Evolutionary conservation across 2,888 invertebrate genomes (phyloP), one percentile per base, ranked within the genome.

Genomic region (Melanotus villosus): DNA sequence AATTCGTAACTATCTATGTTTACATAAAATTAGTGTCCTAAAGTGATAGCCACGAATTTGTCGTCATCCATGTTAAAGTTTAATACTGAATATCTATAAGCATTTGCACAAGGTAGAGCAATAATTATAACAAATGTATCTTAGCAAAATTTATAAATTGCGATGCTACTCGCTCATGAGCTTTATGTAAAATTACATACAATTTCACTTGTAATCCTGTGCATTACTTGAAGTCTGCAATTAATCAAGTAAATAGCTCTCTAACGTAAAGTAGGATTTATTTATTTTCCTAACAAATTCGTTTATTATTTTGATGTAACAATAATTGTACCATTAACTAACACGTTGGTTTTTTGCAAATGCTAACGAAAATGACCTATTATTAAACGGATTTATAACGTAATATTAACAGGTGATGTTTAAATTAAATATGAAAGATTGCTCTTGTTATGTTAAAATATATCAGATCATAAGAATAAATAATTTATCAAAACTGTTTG

Each of bases 71-170:
- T 36, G 38, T 47, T 65, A 18, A 47, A 59, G 38, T 56, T 60
- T 52, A 52, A 63, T 41, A 54, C 41, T 19, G 30, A 63, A 21
- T 36, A 41, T 52, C 43, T 52, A 18, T 58, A 58, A 65, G 45
- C 43, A 64, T 52, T 64, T 64, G 68, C 68, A 68, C 68, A 68
- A 58, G 19, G 58, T 64, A 59, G 64, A 68, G 68, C 68, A 68
- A 68, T 68, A 68, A 68, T 52, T 50, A 63, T 57, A 56, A 41
- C 41, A 32, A 30, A 64, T 54, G 62, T 54, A 50, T 52, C 36
- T 41, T 58, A 58, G 26, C 62, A 50, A 14, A 62, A 50, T 63
- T 52, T 63, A 54, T 38, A 52, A 62, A 54, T 38, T 52, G 54
- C 64, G 56, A 56, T 64, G 32, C 36, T 63, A 43, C 36, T 64